These are phyloP conservation scores for Aphidius ervi DNA, from an alignment of 1,140 invertebrate genomes.

Conservation along the genomic window DNA sequence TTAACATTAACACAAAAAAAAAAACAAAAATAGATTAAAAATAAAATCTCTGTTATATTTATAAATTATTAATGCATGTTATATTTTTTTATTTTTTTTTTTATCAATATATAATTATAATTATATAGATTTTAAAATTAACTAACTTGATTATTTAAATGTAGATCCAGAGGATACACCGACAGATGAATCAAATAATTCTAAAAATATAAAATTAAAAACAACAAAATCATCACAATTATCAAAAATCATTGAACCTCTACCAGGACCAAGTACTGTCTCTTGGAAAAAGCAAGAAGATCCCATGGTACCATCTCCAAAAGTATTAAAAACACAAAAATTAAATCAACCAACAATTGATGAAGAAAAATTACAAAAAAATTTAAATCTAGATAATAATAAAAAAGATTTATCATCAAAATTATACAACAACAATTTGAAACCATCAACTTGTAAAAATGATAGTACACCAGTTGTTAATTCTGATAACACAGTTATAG, in stretches of 20 bases:
- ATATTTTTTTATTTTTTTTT: no score
- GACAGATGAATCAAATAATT: background rate
- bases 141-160: background rate
- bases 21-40: background rate
- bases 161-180: background rate
- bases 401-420: constrained; percentile 10
- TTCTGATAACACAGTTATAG: constrained; percentile 40
- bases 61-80: no score
- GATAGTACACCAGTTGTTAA: constrained; percentile 26
- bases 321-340: constrained; percentile 23
- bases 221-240: constrained; percentile 29
- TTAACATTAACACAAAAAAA: constrained; percentile 26
- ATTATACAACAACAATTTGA: background rate
- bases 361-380: constrained; percentile 21
- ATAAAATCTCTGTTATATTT: background rate
- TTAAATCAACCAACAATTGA: constrained; percentile 10
- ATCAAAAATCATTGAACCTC: constrained; percentile 45
- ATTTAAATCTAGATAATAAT: background rate
- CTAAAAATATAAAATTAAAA: constrained; percentile 12
- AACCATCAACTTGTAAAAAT: constrained; percentile 29
- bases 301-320: background rate
- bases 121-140: no score
- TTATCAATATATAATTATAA: background rate
- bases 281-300: constrained; percentile 37
- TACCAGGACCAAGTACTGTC: constrained; percentile 41